These are phyloP conservation scores for Olivierus martensii DNA, from an alignment of 1,140 invertebrate genomes.

Conservation along the genomic window DNA sequence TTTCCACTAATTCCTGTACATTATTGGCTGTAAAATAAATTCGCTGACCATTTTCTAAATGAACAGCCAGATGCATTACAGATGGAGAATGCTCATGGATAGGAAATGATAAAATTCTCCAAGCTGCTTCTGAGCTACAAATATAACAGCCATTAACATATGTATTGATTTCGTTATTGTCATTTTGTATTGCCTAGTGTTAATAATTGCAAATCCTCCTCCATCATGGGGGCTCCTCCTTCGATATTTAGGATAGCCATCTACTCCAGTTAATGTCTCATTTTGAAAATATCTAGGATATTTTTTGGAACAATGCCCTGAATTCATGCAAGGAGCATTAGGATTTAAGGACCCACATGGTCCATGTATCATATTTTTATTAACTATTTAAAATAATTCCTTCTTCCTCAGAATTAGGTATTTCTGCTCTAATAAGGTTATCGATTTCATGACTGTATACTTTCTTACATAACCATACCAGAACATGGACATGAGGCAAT, in stretches of 20 bases:
- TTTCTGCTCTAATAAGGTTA: constrained; percentile 12
- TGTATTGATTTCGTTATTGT: too few species aligned
- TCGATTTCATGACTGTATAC: constrained; percentile 11
- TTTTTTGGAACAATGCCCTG: constrained; percentile 16
- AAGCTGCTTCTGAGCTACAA: too few species aligned
- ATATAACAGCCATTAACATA: too few species aligned
- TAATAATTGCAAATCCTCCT: too few species aligned
- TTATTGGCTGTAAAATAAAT: constrained; percentile 18
- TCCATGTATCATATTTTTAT: constrained; percentile 29
- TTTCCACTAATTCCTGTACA: background rate
- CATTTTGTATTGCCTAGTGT: constrained; percentile 10
- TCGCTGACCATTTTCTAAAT: constrained; percentile 33
- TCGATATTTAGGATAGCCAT: constrained; percentile 16
- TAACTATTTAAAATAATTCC: constrained; percentile 31
- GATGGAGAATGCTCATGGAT: too few species aligned
- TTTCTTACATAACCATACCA: constrained; percentile 19
- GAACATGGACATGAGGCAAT: constrained; percentile 30
- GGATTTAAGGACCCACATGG: constrained; percentile 20
- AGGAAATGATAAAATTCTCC: constrained; percentile 18
- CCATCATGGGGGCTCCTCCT: too few species aligned
- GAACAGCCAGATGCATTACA: too few species aligned
- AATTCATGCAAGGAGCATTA: constrained; percentile 22
- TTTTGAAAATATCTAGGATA: constrained; percentile 7
- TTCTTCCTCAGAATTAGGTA: background rate
- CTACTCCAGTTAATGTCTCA: constrained; percentile 1